Evolutionary conservation across 2,888 invertebrate genomes (phyloP), one percentile per base, ranked within the genome.

Genomic region (Lydus trimaculatus): DNA sequence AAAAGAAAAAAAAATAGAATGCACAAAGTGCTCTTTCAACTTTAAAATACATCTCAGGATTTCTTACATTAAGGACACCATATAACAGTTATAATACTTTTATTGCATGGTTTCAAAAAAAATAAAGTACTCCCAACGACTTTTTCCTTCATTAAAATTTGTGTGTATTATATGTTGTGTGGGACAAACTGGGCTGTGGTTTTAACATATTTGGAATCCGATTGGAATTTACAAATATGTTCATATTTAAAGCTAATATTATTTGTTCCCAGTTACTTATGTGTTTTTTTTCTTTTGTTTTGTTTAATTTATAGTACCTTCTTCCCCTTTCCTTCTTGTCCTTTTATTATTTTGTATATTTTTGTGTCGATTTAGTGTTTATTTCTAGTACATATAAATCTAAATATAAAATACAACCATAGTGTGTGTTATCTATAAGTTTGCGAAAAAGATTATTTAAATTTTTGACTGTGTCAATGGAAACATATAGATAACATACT

Each of bases 121-220:
- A 43, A 36, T 3, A 36, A 36, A 17, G 11, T 17, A 17, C 39
- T 17, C 17, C 39, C 39, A 43, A 43, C 39, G 17, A 43, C 17
- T 5, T n/a, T 48, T 11, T 11, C 20, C 6, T 48, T 20, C 48
- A 5, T 20, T 20, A 17, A 20, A 20, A 5, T 48, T n/a, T 48
- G 20, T 56, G 17, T 56, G n/a, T 56, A 25, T 28, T 64, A 59
- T 48, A 59, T 59, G n/a, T n/a, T n/a, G n/a, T 64, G 58, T 63
- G 67, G 64, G 66, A 62, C 60, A 65, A 63, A 69, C 69, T 71
- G 75, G 75, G 75, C 75, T 75, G 75, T 75, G 75, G 75, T 75
- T 66, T 71, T 65, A 70, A 65, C 71, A 67, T 72, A 69, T 73
- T 75, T 69, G 71, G 73, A 69, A 63, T n/a, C n/a, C n/a, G 59